phyloP scores from a whole-genome alignment of 2,797 vertebrate species.

The Macropus fuliginosus region DNA sequence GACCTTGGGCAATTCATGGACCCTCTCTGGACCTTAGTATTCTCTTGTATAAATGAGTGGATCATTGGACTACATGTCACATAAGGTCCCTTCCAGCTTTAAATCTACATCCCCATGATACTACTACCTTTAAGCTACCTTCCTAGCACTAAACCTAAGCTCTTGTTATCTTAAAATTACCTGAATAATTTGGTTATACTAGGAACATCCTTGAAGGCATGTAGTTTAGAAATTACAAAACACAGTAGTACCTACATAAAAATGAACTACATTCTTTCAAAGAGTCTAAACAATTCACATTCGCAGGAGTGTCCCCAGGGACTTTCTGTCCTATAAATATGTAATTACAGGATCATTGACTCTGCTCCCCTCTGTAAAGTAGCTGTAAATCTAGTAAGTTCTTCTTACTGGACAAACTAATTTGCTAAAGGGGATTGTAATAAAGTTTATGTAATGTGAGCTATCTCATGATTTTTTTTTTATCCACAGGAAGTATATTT shows the following conservation, averaged over 20 bases:
- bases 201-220: neutral
- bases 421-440: constrained; percentile 16
- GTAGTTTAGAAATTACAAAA: neutral
- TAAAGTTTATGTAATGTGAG: neutral
- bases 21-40: neutral
- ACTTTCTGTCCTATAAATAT: constrained; percentile 53
- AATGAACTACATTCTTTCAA: constrained; percentile 28
- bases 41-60: neutral
- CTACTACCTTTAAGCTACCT: neutral
- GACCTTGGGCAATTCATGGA: neutral
- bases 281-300: constrained; percentile 37
- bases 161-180: neutral
- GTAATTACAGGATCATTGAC: constrained; percentile 57
- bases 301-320: constrained; percentile 24
- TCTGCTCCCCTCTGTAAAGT: constrained; percentile 4
- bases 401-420: constrained; percentile 35
- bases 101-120: neutral
- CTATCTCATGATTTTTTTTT: constrained; percentile 36
- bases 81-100: neutral
- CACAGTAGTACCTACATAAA: neutral
- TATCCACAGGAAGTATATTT: constrained; percentile 23
- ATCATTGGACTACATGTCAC: neutral
- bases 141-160: neutral
- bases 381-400: constrained; percentile 15
- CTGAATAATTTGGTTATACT: neutral